Conservation (phyloP, 2,113 vertebrate genomes). For the Podarcis muralis region DNA sequence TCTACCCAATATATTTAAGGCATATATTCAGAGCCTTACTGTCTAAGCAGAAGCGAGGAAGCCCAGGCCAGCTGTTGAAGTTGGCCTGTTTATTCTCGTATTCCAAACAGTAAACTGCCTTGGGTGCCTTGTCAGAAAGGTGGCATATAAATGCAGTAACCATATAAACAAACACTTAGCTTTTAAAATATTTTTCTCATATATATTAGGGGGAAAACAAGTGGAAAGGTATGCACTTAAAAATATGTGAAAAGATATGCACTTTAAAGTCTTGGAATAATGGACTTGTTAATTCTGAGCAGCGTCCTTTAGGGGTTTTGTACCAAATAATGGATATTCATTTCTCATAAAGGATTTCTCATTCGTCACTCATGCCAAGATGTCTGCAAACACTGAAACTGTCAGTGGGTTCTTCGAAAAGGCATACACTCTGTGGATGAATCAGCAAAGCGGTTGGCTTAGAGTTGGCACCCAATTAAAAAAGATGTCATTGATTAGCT, state of each 20-base stretch:
- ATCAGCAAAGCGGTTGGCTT: background rate
- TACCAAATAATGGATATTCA: background rate
- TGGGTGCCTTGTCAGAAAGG: too few relatives aligned
- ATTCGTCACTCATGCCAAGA: background rate
- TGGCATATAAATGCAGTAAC: too few relatives aligned
- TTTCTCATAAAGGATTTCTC: background rate
- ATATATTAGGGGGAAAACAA: too few relatives aligned
- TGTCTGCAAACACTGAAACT: background rate
- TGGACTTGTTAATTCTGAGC: background rate
- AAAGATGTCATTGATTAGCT: background rate
- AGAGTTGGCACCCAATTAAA: background rate
- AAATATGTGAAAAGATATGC: background rate
- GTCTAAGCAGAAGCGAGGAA: too few relatives aligned
- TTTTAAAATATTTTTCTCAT: too few relatives aligned
- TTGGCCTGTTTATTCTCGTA: background rate
- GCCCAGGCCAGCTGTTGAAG: too few relatives aligned
- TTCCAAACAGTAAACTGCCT: background rate
- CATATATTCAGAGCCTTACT: background rate
- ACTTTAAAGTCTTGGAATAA: background rate
- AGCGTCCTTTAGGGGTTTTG: background rate
- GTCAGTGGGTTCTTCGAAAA: background rate
- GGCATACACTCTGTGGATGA: background rate
- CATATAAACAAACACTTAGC: too few relatives aligned
- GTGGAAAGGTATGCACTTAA: too few relatives aligned
- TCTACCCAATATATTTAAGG: background rate